These are phyloP conservation scores for Spicauda simplicius DNA, from an alignment of 2,888 invertebrate genomes.

Conservation along the genomic window DNA sequence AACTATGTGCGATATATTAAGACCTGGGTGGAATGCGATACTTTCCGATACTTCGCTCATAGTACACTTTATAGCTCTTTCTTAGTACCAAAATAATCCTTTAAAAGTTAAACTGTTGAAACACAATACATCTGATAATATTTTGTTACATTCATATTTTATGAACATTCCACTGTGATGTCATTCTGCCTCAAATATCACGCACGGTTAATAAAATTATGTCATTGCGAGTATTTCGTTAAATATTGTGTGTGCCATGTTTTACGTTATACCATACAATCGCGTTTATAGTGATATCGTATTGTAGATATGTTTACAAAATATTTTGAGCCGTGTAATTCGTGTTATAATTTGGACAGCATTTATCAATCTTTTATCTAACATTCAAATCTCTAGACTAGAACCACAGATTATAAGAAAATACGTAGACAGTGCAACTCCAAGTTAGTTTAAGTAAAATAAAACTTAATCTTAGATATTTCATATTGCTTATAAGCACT, in stretches of 20 bases:
- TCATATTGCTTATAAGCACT: neutral
- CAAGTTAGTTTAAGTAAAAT: neutral
- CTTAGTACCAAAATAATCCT: no score
- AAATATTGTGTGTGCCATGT: neutral
- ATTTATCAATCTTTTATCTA: conserved; percentile 4
- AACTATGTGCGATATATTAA: no score
- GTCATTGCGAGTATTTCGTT: neutral
- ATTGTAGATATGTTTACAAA: conserved; percentile 9
- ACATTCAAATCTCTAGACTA: conserved; percentile 5
- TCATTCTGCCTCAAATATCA: no score
- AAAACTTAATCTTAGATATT: neutral
- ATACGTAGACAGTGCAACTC: neutral
- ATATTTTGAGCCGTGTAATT: conserved; percentile 13
- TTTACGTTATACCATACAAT: neutral
- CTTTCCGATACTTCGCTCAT: no score
- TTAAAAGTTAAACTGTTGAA: no score
- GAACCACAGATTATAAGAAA: neutral
- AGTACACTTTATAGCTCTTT: no score
- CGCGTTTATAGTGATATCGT: neutral
- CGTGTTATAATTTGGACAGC: conserved; percentile 15
- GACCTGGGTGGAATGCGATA: no score
- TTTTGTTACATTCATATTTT: no score
- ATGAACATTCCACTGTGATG: no score
- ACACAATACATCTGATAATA: no score
- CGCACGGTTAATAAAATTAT: no score